A percentile compares a stretch with the other conserved stretches of the same genome.
Conservation (phyloP, 1,140 invertebrate genomes). For the Oncopodura yosiiana region DNA sequence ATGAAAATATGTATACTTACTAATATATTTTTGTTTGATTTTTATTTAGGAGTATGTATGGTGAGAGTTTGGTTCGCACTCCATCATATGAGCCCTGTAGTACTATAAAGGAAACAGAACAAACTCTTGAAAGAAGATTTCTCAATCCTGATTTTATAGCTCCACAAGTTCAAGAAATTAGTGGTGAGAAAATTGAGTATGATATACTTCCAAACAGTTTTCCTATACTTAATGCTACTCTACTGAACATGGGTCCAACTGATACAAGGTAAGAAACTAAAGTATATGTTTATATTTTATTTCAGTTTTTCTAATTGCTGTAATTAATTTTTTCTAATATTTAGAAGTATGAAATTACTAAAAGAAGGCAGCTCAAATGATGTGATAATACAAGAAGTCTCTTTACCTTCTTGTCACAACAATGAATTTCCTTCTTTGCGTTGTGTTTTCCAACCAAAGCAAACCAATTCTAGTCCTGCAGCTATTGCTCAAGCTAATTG, state of each 20-base stretch:
- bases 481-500: constrained; percentile 95
- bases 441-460: constrained; percentile 42
- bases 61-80: constrained; percentile 63
- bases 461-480: constrained; percentile 59
- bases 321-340: no score
- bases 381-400: constrained; percentile 28
- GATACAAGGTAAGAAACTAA: constrained; percentile 34
- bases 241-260: constrained; percentile 65
- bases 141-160: constrained; percentile 67
- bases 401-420: constrained; percentile 9
- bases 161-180: constrained; percentile 60
- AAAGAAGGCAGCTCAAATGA: constrained; percentile 28
- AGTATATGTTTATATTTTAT: neutral
- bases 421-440: constrained; percentile 28
- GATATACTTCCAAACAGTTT: constrained; percentile 45
- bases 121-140: constrained; percentile 58
- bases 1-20: neutral
- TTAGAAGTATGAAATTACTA: constrained; percentile 30
- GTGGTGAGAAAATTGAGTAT: constrained; percentile 26
- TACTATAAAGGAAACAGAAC: constrained; percentile 58
- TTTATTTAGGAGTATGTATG: constrained; percentile 40
- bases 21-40: constrained; percentile 5
- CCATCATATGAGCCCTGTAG: constrained; percentile 67
- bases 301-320: constrained; percentile 48
- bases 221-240: constrained; percentile 62